A percentile compares a stretch with the other conserved stretches of the same genome.
phyloP scores from a whole-genome alignment of 1,140 invertebrate genomes.

The Zaprionus gabonicus region DNA sequence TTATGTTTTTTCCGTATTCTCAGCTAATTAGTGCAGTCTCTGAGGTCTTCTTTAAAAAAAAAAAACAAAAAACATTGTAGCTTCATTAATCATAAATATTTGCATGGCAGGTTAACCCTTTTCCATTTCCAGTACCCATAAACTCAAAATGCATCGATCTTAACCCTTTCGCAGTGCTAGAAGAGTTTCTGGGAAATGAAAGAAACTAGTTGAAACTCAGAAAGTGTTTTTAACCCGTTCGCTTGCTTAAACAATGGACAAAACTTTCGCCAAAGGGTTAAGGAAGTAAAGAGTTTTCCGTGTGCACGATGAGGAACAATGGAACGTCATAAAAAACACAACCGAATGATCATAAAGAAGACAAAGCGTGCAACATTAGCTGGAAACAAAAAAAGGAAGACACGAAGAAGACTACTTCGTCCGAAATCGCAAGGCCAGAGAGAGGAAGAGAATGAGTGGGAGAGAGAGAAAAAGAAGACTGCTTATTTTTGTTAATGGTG shows the following conservation, averaged over 20 bases:
- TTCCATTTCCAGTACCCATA: constrained; percentile 35
- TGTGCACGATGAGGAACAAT: constrained; percentile 57
- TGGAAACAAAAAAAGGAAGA: constrained; percentile 64
- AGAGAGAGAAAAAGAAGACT: constrained; percentile 1
- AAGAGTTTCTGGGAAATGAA: constrained; percentile 38
- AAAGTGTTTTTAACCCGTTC: constrained; percentile 73
- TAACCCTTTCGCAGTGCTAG: constrained; percentile 31
- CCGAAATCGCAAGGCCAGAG: constrained; percentile 59
- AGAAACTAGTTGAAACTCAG: constrained; percentile 27
- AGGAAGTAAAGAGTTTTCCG: constrained; percentile 52
- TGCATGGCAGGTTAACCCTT: constrained; percentile 24
- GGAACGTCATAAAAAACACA: constrained; percentile 71
- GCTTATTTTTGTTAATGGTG: constrained; percentile 70
- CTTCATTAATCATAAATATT: constrained; percentile 13
- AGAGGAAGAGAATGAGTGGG: constrained; percentile 20
- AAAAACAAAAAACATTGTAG: neutral
- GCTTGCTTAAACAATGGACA: neutral
- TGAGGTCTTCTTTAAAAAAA: neutral
- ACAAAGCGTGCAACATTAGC: constrained; percentile 69
- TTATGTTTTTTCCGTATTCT: neutral
- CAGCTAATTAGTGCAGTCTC: neutral
- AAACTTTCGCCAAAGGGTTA: constrained; percentile 68
- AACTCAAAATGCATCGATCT: constrained; percentile 28
- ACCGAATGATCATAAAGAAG: constrained; percentile 70
- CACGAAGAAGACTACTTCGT: constrained; percentile 32